Conservation (phyloP, 1,140 invertebrate genomes). For the Zaprionus davidi region DNA sequence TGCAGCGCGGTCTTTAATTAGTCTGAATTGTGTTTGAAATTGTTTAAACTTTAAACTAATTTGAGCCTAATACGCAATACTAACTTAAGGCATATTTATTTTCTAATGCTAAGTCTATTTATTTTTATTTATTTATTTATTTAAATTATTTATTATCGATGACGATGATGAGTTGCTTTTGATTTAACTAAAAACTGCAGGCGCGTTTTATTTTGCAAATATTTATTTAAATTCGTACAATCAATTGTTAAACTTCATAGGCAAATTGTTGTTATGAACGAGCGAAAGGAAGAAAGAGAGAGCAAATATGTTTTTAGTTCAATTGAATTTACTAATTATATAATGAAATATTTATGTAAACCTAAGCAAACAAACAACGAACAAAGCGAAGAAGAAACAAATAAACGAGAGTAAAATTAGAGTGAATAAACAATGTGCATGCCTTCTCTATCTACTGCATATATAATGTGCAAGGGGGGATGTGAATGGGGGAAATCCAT, state of each 20-base stretch:
- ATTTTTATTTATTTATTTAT: constrained; percentile 61
- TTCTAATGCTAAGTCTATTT: constrained; percentile 67
- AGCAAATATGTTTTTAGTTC: constrained; percentile 79
- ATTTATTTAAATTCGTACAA: constrained; percentile 11
- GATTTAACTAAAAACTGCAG: constrained; percentile 73
- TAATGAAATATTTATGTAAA: constrained; percentile 52
- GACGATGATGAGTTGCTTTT: constrained; percentile 55
- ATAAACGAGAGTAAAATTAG: constrained; percentile 53
- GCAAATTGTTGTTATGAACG: constrained; percentile 78
- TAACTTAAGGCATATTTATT: constrained; percentile 69
- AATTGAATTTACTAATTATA: constrained; percentile 81
- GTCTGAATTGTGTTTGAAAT: constrained; percentile 58
- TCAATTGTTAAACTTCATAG: constrained; percentile 77
- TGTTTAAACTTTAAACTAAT: constrained; percentile 27
- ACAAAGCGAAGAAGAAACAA: constrained; percentile 57
- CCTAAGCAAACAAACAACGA: constrained; percentile 55
- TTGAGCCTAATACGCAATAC: constrained; percentile 46
- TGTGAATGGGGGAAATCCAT: background rate
- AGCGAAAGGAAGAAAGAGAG: constrained; percentile 50
- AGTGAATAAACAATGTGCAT: constrained; percentile 6
- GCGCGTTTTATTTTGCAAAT: constrained; percentile 22
- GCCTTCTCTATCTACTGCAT: background rate
- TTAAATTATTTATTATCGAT: constrained; percentile 59
- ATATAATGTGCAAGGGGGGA: background rate
- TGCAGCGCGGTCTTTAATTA: constrained; percentile 42